Evolutionary conservation across 2,113 vertebrate species (phyloP), one percentile per base, ranked within the genome.

Genomic region (Oreochromis aureus): DNA sequence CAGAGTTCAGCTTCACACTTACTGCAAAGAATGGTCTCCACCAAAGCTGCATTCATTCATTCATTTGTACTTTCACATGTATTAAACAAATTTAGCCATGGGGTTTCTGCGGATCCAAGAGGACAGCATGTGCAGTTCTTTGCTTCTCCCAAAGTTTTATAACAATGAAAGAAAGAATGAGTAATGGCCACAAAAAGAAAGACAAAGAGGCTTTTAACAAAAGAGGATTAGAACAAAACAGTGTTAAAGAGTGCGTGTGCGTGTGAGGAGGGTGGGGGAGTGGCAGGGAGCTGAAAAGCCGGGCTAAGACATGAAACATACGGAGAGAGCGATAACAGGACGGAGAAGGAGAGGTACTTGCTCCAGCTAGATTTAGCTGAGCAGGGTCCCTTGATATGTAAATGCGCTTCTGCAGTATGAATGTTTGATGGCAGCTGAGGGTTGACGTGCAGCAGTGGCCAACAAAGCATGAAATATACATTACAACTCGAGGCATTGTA

Each of bases 401-500:
- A 95, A 95, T 95, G 88, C 1, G 27, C 83, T 88, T 73, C 90
- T 88, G 92, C 87, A 7, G 71, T 55, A 89, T 92, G 90, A 94
- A 94, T 93, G 91, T 95, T 94, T 95, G 94, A 94, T 93, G 91
- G 89, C 82, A 80, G 91, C 91, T 18, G 91, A 89, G 89, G 46
- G 86, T 79, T 73, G 11, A 86, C 58, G 81, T 78, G 89, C 91
- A 30, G 81, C 84, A 22, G 88, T 83, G 91, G 73, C 91, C 93
- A 94, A 94, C 93, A 93, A 90, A 93, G 94, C 93, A 94, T 95
- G 86, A 94, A 94, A 94, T 92, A 94, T 93, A 94, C 89, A 94
- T 92, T 86, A 92, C 88, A 87, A 91, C 86, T 87, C 4, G 2
- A 91, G 90, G 93, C 53, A 85, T 87, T 89, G 90, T 89, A 71